Conservation (phyloP, 2,888 invertebrate genomes). For the Eugnorisma glareosa region DNA sequence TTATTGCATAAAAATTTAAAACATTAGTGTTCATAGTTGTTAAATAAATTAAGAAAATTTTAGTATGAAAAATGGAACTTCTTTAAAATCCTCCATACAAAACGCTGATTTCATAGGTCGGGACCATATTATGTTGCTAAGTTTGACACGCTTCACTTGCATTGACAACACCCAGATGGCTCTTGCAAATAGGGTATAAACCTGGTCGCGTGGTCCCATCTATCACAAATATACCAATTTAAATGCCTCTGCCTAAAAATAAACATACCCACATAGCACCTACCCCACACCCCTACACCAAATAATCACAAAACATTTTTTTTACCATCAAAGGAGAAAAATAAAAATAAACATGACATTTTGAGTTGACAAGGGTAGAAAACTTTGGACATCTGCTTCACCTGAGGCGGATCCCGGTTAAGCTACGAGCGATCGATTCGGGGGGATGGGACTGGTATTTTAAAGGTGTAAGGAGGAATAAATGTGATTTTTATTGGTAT, state of each 20-base stretch:
- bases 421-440: constrained; percentile 61
- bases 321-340: constrained; percentile 61
- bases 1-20: too few species aligned
- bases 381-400: constrained; percentile 78
- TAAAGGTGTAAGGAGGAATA: constrained; percentile 1
- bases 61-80: too few species aligned
- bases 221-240: background rate
- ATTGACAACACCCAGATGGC: background rate
- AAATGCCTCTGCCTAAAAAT: background rate
- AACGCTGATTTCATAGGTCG: too few species aligned
- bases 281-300: background rate
- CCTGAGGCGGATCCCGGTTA: constrained; percentile 71
- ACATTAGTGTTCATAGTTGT: too few species aligned
- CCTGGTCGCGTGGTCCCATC: background rate
- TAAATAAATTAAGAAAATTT: too few species aligned
- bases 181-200: background rate
- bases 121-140: background rate
- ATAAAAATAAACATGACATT: constrained; percentile 77
- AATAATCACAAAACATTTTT: constrained; percentile 56
- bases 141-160: background rate
- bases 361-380: constrained; percentile 79
- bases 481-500: constrained; percentile 10
- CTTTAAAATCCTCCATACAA: too few species aligned
- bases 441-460: constrained; percentile 9
- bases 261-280: constrained; percentile 12